phyloP scores from a whole-genome alignment of 2,113 vertebrate genomes.

The Crocuta crocuta region DNA sequence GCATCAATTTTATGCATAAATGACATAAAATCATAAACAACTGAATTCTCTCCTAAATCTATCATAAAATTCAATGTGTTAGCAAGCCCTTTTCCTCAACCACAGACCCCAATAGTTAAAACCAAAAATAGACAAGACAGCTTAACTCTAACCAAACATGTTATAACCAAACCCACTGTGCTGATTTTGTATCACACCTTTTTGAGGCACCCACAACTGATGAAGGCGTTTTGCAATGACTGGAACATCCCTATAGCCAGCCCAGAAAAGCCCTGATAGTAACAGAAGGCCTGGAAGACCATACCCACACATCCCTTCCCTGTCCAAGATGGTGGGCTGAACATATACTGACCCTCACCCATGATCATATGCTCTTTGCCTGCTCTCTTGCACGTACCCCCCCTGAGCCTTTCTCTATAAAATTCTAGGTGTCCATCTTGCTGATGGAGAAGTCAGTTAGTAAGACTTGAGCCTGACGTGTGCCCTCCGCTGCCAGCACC shows the following conservation, averaged over 20 bases:
- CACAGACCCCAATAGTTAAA: neutral
- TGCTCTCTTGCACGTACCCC: neutral
- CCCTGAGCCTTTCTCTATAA: neutral
- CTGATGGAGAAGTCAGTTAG: neutral
- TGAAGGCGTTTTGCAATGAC: neutral
- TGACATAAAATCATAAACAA: neutral
- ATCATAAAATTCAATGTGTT: neutral
- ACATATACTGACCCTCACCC: neutral
- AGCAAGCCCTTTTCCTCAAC: neutral
- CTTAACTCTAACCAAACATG: neutral
- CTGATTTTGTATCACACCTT: neutral
- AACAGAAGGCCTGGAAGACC: neutral
- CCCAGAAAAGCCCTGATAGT: neutral
- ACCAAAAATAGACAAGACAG: neutral
- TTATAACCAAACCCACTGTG: neutral
- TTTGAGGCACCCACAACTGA: neutral
- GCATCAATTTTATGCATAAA: neutral
- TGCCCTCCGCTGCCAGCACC: neutral
- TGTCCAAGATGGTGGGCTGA: neutral
- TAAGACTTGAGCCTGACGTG: neutral
- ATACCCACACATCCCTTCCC: neutral
- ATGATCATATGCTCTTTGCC: neutral
- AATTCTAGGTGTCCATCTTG: neutral
- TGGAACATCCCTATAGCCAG: neutral
- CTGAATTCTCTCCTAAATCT: neutral